phyloP scores from a whole-genome alignment of 2,113 vertebrate genomes.

The Choloepus hoffmanni region DNA sequence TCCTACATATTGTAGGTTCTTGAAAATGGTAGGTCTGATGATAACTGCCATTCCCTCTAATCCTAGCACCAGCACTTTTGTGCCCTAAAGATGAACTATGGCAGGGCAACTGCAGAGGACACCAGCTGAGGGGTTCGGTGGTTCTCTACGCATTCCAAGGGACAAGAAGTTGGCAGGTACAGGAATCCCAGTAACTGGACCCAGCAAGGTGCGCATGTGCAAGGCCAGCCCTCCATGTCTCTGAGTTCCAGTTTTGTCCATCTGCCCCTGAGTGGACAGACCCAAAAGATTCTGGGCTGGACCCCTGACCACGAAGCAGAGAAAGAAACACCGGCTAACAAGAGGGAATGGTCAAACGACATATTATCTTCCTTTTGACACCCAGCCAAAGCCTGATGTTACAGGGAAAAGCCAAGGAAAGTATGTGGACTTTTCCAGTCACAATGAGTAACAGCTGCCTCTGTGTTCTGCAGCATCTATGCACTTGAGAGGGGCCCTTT shows the following conservation, averaged over 20 bases:
- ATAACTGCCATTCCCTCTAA: not conserved
- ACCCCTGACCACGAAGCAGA: not conserved
- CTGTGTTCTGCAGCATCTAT: not conserved
- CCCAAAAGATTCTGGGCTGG: not conserved
- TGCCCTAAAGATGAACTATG: not conserved
- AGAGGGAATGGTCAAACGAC: not conserved
- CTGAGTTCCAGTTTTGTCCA: not conserved
- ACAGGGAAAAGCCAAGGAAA: not conserved
- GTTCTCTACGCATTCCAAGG: not conserved
- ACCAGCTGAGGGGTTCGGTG: not conserved
- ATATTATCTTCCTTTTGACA: constrained; percentile 10
- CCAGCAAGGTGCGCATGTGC: not conserved
- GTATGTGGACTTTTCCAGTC: constrained; percentile 64
- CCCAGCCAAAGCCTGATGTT: not conserved
- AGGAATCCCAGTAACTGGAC: too few species aligned
- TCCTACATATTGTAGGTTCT: not conserved
- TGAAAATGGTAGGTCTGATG: not conserved
- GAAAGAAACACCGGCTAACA: not conserved
- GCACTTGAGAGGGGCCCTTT: not conserved
- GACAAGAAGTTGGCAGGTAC: not conserved
- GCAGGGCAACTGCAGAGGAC: not conserved
- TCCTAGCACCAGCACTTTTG: not conserved
- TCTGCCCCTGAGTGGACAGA: not conserved
- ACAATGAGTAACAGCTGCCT: constrained; percentile 59
- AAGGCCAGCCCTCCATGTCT: not conserved